Conservation (phyloP, 2,888 invertebrate species). For the Hofmannophila pseudospretella region DNA sequence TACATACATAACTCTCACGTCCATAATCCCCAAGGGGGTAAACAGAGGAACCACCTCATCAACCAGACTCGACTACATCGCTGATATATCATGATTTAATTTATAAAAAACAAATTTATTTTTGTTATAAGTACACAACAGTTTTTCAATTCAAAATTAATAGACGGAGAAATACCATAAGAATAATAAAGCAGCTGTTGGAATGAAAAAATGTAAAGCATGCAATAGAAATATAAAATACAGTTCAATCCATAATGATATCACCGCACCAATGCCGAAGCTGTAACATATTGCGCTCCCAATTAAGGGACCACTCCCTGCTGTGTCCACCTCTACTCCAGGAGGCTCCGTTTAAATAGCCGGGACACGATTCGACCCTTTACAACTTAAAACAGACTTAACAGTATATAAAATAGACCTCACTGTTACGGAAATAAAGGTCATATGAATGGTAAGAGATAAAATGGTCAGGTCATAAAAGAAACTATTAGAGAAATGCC, state of each 20-base stretch:
- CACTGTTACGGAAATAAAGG: constrained; percentile 20
- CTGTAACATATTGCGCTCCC: constrained; percentile 70
- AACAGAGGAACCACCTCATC: too few relatives aligned
- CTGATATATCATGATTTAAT: too few relatives aligned
- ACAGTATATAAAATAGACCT: constrained; percentile 19
- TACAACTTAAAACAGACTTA: constrained; percentile 18
- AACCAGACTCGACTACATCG: too few relatives aligned
- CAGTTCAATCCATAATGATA: constrained; percentile 32
- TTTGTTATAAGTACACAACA: too few relatives aligned
- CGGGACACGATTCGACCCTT: constrained; percentile 60
- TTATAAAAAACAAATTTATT: too few relatives aligned
- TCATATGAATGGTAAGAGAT: constrained; percentile 13
- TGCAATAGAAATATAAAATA: constrained; percentile 1
- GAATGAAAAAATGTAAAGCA: too few relatives aligned
- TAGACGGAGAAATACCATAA: too few relatives aligned
- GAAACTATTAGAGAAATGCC: constrained; percentile 63
- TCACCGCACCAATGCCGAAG: constrained; percentile 39
- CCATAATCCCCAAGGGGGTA: too few relatives aligned
- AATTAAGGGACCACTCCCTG: constrained; percentile 72
- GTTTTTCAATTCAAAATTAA: too few relatives aligned
- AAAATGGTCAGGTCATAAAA: constrained; percentile 35
- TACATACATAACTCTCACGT: too few relatives aligned
- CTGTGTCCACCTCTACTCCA: constrained; percentile 60
- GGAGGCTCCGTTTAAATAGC: constrained; percentile 63
- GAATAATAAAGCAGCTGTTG: too few relatives aligned